Base-by-base conservation (phyloP, 2,797 vertebrate genomes). In the Menidia menidia region DNA sequence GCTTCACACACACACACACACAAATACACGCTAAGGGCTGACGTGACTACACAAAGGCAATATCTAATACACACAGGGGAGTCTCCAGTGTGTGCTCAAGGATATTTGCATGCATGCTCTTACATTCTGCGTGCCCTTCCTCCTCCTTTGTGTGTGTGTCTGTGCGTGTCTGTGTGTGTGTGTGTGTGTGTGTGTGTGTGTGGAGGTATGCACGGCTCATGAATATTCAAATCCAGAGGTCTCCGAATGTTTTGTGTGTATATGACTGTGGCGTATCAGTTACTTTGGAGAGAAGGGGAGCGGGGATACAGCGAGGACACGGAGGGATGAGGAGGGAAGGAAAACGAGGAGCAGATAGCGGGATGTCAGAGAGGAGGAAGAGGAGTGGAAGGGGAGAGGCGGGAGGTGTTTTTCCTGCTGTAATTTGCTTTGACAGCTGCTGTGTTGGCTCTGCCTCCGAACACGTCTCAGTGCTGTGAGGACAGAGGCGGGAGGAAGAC, bases 381-480 rank as follows among this genome's bases (percentile, higher is more conserved):
- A 18, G 10, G 33, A 70, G 44, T 54, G 63, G 55, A 42, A 54
- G 14, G 71, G 43, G 51, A 19, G 51, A 64, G 32, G 60, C 11
- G 16, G 67, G 55, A 50, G 57, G 52, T 77, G 55, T 81, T 69
- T 80, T 80, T 82, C 59, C 59, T 65, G 66, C 73, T 84, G 55
- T 87, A 84, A 86, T 80, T 84, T 81, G 80, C 78, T 77, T 58
- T 83, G 85, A 87, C 80, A 83, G 87, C 71, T 62, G 66, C 76
- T 83, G 59, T 54, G 57, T 33, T 50, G 77, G 80, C 74, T 78
- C 74, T 35, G 54, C 9, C 77, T 74, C 57, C 68, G 75, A 77
- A 67, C 16, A 51, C 69, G 69, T 30, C 58, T 71, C 65, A 57
- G 31, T 6, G 4, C 56, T 45, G 48, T 42, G 65, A 18, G 18